Percentiles rank a stretch among this genome's conserved stretches.
These are phyloP conservation scores for Lagodon rhomboides DNA, from an alignment of 2,797 vertebrate species.

Conservation along the genomic window DNA sequence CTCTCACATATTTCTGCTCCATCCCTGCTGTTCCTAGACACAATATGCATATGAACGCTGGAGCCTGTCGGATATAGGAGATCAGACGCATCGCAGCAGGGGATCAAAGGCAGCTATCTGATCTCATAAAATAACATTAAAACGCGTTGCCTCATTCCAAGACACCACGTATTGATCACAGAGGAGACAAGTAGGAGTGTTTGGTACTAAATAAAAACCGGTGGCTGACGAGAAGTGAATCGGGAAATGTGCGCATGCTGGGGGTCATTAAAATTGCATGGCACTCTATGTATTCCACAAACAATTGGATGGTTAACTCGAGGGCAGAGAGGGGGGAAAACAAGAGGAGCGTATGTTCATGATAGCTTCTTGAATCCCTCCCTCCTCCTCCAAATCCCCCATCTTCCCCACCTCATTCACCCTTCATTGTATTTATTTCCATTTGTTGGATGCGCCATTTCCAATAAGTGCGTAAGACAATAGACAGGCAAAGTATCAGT, in stretches of 20 bases:
- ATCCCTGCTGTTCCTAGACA: slow-evolving; percentile 65
- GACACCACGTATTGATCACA: slow-evolving; percentile 77
- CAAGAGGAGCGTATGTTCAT: slow-evolving; percentile 85
- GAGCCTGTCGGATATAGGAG: slow-evolving; percentile 78
- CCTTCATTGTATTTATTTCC: slow-evolving; percentile 90
- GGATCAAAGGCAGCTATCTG: slow-evolving; percentile 84
- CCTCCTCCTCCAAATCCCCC: slow-evolving; percentile 33
- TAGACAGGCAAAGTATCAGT: slow-evolving; percentile 67
- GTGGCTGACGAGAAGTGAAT: slow-evolving; percentile 66
- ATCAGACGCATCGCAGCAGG: slow-evolving; percentile 70
- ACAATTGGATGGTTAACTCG: slow-evolving; percentile 77
- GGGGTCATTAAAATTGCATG: slow-evolving; percentile 81
- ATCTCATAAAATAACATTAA: slow-evolving; percentile 84
- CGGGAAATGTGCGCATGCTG: slow-evolving; percentile 64
- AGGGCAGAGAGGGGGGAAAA: slow-evolving; percentile 58
- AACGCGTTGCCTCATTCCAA: slow-evolving; percentile 72
- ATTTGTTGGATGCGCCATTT: slow-evolving; percentile 83
- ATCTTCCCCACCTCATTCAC: slow-evolving; percentile 15
- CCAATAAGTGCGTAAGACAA: slow-evolving; percentile 66
- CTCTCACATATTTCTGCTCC: slow-evolving; percentile 39
- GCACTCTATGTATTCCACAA: slow-evolving; percentile 69
- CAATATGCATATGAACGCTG: slow-evolving; percentile 69
- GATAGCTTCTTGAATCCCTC: slow-evolving; percentile 77
- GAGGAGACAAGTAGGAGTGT: slow-evolving; percentile 65
- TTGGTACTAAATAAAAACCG: slow-evolving; percentile 64